Base-by-base conservation (phyloP, 1,140 invertebrate genomes). In the Hyposmocoma kahamanoa region DNA sequence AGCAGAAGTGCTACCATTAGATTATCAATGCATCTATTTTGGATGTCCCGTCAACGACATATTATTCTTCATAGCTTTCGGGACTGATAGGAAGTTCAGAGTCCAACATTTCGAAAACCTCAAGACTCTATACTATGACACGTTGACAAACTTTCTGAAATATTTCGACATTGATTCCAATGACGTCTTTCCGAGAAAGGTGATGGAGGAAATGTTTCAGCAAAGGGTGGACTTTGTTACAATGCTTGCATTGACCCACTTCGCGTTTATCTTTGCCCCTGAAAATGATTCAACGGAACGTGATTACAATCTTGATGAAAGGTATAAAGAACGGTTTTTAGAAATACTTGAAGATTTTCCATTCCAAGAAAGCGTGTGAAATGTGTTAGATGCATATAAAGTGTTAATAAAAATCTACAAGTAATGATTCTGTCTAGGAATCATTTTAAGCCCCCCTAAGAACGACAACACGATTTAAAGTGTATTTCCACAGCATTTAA, bases 1-100 rank as follows among this genome's bases (percentile, higher is more conserved):
- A 22, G 43, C 21, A 17, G 55, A 62, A 34, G 46, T 70, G 0
- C 46, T 74, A 1, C 43, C 57, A 44, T 45, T 79, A 1, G 75
- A 79, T 39, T 76, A 66, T 21, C 75, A 79, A 20, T 9, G 65
- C 0, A 20, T 67, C 3, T 50, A 56, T 36, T 79, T 64, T 36
- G 69, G 69, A 1, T 57, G 43, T 42, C 72, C 72, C 0, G 18
- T 76, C 0, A 46, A 46, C 15, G 75, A 79, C 28, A 50, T 79
- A 0, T 1, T 71, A 0, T 76, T 62, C 19, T 58, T 72, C 28
- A 56, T 79, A 6, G 72, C 67, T 36, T 11, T 45, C 0, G 28
- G 52, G 11, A 67, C 62, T 0, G 63, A 72, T 42, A 42, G 38
- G 28, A 34, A 67, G 22, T 72, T 72, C 24, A 58, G 72, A 30